phyloP scores from a whole-genome alignment of 1,140 invertebrate genomes.

The Brachionus sp. region DNA sequence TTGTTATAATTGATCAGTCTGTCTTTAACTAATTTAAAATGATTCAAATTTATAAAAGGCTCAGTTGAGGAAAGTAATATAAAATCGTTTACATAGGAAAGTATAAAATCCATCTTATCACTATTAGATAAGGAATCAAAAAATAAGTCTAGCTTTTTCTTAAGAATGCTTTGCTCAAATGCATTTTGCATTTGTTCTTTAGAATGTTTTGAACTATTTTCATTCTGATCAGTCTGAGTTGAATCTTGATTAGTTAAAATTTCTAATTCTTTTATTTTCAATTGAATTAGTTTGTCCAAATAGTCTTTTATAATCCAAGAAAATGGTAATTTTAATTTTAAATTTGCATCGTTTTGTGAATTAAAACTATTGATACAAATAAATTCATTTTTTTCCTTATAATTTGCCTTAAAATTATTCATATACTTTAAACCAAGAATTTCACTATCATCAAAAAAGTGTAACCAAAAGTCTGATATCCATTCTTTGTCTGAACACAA shows the following conservation, averaged over 20 bases:
- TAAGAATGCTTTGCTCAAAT: background rate
- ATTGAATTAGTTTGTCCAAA: background rate
- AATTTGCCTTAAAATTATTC: background rate
- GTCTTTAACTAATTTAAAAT: background rate
- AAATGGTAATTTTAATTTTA: background rate
- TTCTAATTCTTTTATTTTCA: constrained; percentile 16
- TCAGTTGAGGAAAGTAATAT: background rate
- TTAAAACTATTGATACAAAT: constrained; percentile 2
- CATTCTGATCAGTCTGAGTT: background rate
- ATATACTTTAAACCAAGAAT: background rate
- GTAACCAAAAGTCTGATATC: background rate
- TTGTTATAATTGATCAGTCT: background rate
- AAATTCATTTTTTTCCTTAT: constrained; percentile 2
- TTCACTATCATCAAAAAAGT: background rate
- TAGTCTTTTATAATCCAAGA: constrained; percentile 21
- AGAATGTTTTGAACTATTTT: background rate
- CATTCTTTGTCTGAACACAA: background rate
- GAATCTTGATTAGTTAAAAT: background rate
- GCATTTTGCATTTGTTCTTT: background rate
- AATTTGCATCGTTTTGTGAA: background rate
- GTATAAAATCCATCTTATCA: background rate
- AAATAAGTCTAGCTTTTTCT: background rate
- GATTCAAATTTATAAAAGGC: background rate
- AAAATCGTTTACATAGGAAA: background rate
- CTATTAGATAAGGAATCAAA: background rate